Evolutionary conservation across 2,888 invertebrate species (phyloP), one percentile per base, ranked within the genome.

Genomic region (Chironomus tentans): DNA sequence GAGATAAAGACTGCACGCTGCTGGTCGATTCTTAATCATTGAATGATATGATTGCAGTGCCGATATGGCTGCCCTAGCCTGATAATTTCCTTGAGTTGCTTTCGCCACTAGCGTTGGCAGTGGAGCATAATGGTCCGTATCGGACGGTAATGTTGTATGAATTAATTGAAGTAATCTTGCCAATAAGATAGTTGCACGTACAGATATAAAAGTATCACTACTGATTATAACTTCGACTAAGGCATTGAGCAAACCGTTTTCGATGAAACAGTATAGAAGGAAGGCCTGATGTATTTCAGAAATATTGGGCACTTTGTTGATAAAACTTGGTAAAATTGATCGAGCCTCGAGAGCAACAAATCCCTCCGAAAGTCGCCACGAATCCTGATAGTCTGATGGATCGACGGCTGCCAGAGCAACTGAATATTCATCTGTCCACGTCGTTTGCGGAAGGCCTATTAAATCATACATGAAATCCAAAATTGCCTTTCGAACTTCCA

Each of bases 331-430:
- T 82, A 98, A 85, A 79, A 97, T 90, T 76, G 89, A 88, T 77
- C 89, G 89, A 69, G 95, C 97, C 85, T 98, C 98, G 77, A 93
- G 92, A 13, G 93, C 95, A n/a, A 98, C 92, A 82, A 98, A 98
- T 48, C 96, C 97, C 82, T 97, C 96, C 79, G 91, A 91, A 28
- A 98, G 85, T 79, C 93, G 88, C 96, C 97, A 98, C 0, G 91
- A 87, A 78, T 95, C 93, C 77, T 90, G 90, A 80, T 90, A 90
- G 82, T 91, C 91, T 24, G 92, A 91, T 3, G 95, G 94, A 87
- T 97, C 95, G 77, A 95, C 91, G 61, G 94, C 94, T 78, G 92
- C 90, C 78, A 97, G 84, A 1, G 97, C 97, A 56, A 93, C 91
- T 68, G 91, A 90, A 79, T 96, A 92, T 83, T 97, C 95, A 80